A percentile compares a stretch with the other conserved stretches of the same genome.
Conservation (phyloP, 2,797 vertebrate species). For the Parauchenoglanis punctatus region DNA sequence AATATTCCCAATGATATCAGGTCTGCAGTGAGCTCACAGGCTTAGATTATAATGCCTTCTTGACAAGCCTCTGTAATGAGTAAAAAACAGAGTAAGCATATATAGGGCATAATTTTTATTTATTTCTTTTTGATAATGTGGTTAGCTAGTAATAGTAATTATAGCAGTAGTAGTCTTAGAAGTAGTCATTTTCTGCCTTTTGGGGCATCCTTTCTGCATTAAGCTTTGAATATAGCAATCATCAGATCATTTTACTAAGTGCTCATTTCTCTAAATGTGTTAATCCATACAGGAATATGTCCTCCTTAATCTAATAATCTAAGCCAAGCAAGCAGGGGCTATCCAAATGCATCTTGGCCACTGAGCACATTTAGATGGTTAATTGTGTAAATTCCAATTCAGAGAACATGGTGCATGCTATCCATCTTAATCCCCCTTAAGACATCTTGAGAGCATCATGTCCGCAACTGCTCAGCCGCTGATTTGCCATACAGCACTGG, state of each 20-base stretch:
- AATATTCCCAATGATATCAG: slow-evolving; percentile 60
- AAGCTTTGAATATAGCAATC: slow-evolving; percentile 29
- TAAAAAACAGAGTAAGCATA: neutral
- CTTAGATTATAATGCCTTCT: slow-evolving; percentile 65
- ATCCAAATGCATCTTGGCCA: slow-evolving; percentile 58
- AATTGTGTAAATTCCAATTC: slow-evolving; percentile 71
- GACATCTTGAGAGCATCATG: slow-evolving; percentile 49
- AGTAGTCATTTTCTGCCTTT: neutral
- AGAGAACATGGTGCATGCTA: slow-evolving; percentile 49
- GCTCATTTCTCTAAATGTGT: slow-evolving; percentile 41
- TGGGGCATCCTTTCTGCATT: slow-evolving; percentile 36
- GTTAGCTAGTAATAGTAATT: neutral
- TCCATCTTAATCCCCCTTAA: slow-evolving; percentile 37
- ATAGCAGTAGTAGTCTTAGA: neutral
- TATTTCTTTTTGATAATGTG: neutral
- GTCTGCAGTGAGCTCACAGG: slow-evolving; percentile 42
- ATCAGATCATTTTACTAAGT: slow-evolving; percentile 40
- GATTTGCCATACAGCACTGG: slow-evolving; percentile 51
- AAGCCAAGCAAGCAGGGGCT: slow-evolving; percentile 58
- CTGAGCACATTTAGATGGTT: slow-evolving; percentile 70
- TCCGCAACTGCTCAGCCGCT: slow-evolving; percentile 33
- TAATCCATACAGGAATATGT: slow-evolving; percentile 64
- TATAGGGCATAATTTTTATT: neutral
- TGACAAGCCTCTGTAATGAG: slow-evolving; percentile 60
- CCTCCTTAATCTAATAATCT: slow-evolving; percentile 68